Base-by-base conservation (phyloP, 2,113 vertebrate genomes). In the Blennius ocellaris region DNA sequence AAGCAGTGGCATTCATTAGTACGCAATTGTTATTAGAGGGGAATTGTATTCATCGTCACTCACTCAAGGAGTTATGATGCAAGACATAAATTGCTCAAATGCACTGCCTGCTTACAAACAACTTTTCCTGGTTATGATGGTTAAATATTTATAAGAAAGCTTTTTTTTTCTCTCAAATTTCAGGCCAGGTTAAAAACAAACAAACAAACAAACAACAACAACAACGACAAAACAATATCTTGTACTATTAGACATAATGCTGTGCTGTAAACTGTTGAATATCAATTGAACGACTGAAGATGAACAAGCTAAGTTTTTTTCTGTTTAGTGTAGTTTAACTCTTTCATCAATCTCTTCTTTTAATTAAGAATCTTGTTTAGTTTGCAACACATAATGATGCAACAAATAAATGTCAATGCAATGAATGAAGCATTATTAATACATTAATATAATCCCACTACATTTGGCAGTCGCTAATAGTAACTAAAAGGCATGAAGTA, bases 111-210 rank as follows among this genome's bases (percentile, higher is more conserved):
- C 56, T 73, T 63, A 65, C 56, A 39, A 61, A 80, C 78, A 86
- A 57, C 37, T 71, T 71, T 52, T 53, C 51, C 45, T 51, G 49
- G 16, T 72, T 82, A 53, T 73, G 76, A 59, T 40, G 79, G 41
- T 55, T 89, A 78, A 92, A 89, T 91, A 86, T 89, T 90, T 88
- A 65, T 86, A 68, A 76, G 37, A 53, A 17, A 8, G 6, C 16
- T 50, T 62, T 66, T 50, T 62, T 66, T 75, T 11, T 30, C 45
- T 50, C 14, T 12, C 16, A 40, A 16, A 16, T 69, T 76, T 17
- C 14, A 44, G 11, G 47, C 45, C 47, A 59, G 61, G 41, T 37
- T 40, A 53, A 44, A 21, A 73, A 48, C 44, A 44, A 5, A 50
- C 43, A 75, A 9, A 51, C 9, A 30, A 30, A 2, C 21, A 30